phyloP scores from a whole-genome alignment of 2,888 invertebrate species.

The Pocota personata region DNA sequence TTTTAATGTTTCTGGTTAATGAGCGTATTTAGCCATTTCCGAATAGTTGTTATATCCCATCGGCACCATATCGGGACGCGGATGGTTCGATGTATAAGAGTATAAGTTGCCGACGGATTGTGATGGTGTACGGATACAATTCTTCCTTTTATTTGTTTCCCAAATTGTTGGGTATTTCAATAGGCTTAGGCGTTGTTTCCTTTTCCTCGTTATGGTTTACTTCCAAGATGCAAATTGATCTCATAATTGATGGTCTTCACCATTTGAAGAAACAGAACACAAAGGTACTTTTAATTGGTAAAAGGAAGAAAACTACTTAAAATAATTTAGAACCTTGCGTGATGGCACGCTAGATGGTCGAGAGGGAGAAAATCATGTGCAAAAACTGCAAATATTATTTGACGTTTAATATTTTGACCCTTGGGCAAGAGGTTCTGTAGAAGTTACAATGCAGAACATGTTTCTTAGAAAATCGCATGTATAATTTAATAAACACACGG shows the following conservation, averaged over 20 bases:
- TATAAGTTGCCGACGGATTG: neutral
- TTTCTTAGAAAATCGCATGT: conserved; percentile 5
- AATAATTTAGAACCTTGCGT: conserved; percentile 56
- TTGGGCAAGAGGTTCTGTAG: conserved; percentile 34
- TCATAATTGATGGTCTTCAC: conserved; percentile 37
- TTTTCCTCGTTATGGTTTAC: neutral
- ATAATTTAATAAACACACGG: neutral
- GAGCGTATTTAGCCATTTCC: conserved; percentile 40
- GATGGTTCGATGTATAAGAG: no score
- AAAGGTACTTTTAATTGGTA: conserved; percentile 49
- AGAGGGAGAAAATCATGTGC: conserved; percentile 16
- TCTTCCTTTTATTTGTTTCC: neutral
- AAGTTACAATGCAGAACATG: conserved; percentile 27
- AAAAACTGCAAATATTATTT: conserved; percentile 41
- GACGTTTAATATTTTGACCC: conserved; percentile 54
- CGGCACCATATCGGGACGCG: neutral
- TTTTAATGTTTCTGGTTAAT: conserved; percentile 32
- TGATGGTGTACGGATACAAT: neutral
- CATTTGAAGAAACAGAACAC: conserved; percentile 4
- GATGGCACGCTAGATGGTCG: conserved; percentile 51
- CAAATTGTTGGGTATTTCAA: neutral
- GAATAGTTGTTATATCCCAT: conserved; percentile 6
- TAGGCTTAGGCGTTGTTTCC: neutral
- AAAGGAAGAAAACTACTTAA: neutral
- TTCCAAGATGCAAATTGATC: conserved; percentile 46